Evolutionary conservation across 2,113 vertebrate species (phyloP).

Genomic region (Carassius carassius): DNA sequence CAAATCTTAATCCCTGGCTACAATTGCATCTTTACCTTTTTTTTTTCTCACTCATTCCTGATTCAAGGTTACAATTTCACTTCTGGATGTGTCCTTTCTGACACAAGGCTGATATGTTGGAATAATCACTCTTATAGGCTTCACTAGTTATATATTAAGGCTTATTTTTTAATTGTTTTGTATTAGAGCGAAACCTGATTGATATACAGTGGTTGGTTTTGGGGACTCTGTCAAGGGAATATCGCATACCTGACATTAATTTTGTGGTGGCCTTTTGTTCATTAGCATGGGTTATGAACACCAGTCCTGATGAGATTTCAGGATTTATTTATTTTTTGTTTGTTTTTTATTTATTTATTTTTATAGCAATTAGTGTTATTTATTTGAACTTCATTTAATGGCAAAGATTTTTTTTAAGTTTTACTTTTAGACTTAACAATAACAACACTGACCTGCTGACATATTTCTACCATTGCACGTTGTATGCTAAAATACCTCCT

Average conservation of each 20-base stretch:
- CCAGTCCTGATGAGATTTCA: background rate
- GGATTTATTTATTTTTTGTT: no score
- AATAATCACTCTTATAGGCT: no score
- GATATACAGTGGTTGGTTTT: background rate
- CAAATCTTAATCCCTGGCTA: conserved; percentile 35
- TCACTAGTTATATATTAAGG: conserved; percentile 44
- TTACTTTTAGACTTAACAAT: background rate
- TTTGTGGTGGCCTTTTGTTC: conserved; percentile 2
- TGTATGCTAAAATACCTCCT: background rate
- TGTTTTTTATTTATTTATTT: no score
- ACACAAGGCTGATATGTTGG: background rate
- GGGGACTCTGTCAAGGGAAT: background rate
- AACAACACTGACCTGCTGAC: background rate
- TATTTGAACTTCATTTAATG: background rate
- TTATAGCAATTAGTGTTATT: background rate
- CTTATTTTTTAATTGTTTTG: conserved; percentile 30
- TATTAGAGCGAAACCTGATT: conserved; percentile 6
- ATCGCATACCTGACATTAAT: background rate
- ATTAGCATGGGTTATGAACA: background rate
- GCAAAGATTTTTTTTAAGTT: background rate
- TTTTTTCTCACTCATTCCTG: background rate
- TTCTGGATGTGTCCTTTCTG: conserved; percentile 6
- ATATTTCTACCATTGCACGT: background rate
- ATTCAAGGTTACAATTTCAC: conserved; percentile 30
- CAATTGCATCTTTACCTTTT: conserved; percentile 25